Evolutionary conservation across 2,113 vertebrate species (phyloP).

Genomic region (Rhineura floridana): DNA sequence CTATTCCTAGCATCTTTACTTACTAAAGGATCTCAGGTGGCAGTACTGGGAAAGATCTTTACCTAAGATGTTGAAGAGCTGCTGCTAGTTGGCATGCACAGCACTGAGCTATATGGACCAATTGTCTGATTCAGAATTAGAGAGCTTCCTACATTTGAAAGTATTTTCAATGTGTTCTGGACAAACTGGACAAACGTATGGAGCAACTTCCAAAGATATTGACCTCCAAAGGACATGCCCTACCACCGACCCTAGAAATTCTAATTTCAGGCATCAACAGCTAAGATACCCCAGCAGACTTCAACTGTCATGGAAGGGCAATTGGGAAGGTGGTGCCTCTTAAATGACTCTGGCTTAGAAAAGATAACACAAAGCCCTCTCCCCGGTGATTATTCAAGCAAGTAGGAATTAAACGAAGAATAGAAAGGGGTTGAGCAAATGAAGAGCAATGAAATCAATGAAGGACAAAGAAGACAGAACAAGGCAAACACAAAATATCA

Average conservation of each 20-base stretch:
- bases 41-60: background rate
- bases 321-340: constrained; percentile 41
- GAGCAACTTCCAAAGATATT: constrained; percentile 32
- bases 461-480: constrained; percentile 26
- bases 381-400: constrained; percentile 53
- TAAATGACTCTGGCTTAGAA: constrained; percentile 54
- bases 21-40: background rate
- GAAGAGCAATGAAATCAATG: constrained; percentile 28
- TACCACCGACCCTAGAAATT: constrained; percentile 30
- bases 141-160: background rate
- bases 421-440: constrained; percentile 40
- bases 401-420: constrained; percentile 59
- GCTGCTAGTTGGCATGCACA: background rate
- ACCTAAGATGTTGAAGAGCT: background rate
- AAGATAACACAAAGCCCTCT: constrained; percentile 53
- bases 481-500: constrained; percentile 43
- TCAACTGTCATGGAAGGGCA: constrained; percentile 43
- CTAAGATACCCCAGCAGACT: constrained; percentile 55
- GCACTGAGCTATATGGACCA: background rate
- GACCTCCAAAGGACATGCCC: constrained; percentile 19
- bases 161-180: constrained; percentile 1
- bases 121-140: background rate
- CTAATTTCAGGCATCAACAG: constrained; percentile 50
- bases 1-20: too few relatives aligned
- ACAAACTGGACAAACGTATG: constrained; percentile 11